Base-by-base conservation (phyloP, 1,140 invertebrate species). In the Ceratosolen solmsi region DNA sequence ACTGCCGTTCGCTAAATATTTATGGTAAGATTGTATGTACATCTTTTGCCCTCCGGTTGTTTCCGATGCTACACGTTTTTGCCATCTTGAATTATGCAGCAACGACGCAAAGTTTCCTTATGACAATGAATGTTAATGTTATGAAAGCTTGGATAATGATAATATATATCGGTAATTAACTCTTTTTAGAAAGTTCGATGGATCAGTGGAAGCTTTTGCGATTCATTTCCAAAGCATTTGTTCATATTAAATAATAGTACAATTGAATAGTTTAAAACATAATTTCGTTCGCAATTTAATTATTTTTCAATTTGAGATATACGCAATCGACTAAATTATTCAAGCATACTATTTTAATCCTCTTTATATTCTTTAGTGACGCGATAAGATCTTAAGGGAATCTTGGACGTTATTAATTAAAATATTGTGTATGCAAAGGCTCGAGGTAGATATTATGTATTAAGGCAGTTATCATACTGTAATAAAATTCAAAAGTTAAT, bases 1-100 rank as follows among this genome's bases (percentile, higher is more conserved):
- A 51, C 49, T 41, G 41, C 46, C 68, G 68, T 25, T 74, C 71
- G 70, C 60, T 82, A 51, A 76, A 77, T 82, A 82, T 82, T 76
- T 82, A 77, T 70, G 73, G 46, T 20, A 46, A 68, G 3, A 27
- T 79, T 79, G 75, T 51, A 51, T 25, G 70, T 17, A 58, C 65
- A 56, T n/a, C 33, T 30, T 68, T 79, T 25, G 70, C 54, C 49
- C 46, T 74, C 46, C 22, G 56, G 41, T 65, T 33, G 22, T 63
- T 20, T 9, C 46, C 25, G 49, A 58, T 82, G 30, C 54, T 71
- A 51, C 73, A 65, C 25, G 51, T 38, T 71, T 79, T 49, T 71
- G 49, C 30, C 41, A 65, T 33, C 36, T 70, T 33, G 25, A 15
- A n/a, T 74, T 51, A 36, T 72, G 68, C 15, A 36, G 3, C 22